phyloP scores from a whole-genome alignment of 2,113 vertebrate species.

The Alexandromys fortis region DNA sequence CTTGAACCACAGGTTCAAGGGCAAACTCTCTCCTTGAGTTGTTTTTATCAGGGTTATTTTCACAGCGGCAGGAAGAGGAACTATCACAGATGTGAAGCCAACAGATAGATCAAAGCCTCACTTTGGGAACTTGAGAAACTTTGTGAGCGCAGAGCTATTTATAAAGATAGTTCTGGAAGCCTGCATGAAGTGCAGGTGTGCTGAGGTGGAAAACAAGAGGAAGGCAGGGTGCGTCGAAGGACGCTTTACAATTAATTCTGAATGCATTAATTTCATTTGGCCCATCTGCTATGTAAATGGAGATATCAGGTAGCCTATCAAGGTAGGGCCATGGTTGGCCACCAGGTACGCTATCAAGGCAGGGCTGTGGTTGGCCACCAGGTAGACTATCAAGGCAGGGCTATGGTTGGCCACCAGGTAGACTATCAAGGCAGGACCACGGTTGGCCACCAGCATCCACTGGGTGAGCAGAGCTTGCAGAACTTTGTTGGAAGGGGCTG shows the following conservation, averaged over 20 bases:
- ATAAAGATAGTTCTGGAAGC: conserved; percentile 63
- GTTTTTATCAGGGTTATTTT: neutral
- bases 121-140: conserved; percentile 25
- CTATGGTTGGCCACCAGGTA: no score
- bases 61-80: neutral
- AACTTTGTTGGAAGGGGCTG: neutral
- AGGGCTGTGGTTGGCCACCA: neutral
- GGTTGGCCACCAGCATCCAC: neutral
- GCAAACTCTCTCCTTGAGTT: neutral
- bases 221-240: neutral
- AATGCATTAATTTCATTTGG: neutral
- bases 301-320: neutral
- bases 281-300: neutral
- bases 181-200: conserved; percentile 26
- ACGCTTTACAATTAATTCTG: conserved; percentile 4
- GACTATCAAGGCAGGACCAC: neutral
- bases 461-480: neutral
- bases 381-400: neutral
- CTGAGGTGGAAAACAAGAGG: neutral
- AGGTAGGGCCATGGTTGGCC: neutral
- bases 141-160: conserved; percentile 40
- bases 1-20: neutral
- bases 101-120: conserved; percentile 32
- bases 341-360: neutral
- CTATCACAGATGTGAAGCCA: neutral